These are phyloP conservation scores for Mesorhabditis sp. DNA, from an alignment of 2,888 invertebrate species.

Conservation along the genomic window DNA sequence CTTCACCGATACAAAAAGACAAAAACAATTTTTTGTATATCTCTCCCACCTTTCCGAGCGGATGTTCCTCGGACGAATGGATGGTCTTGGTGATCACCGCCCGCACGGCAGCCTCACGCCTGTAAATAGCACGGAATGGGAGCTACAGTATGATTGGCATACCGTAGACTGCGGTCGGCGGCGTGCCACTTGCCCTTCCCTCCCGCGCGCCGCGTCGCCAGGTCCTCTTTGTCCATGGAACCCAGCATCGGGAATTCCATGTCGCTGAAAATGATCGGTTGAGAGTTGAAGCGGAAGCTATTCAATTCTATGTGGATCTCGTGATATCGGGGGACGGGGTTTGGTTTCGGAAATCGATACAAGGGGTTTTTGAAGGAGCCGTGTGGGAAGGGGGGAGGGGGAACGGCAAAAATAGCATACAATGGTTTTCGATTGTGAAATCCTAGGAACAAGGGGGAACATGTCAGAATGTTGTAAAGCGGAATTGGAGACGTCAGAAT, in stretches of 20 bases:
- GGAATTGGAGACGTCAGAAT: no score
- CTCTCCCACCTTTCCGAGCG: conserved; percentile 26
- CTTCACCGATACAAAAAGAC: no score
- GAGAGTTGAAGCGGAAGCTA: no score
- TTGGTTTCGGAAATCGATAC: no score
- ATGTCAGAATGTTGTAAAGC: no score
- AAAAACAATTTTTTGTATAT: not conserved
- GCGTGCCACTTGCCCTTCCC: conserved; percentile 20
- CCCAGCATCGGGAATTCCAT: conserved; percentile 41
- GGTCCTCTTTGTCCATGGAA: conserved; percentile 33
- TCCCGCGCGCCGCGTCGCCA: conserved; percentile 33
- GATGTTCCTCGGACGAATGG: conserved; percentile 28
- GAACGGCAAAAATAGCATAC: no score
- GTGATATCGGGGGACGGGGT: no score
- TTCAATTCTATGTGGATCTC: no score
- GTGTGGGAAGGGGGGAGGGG: no score
- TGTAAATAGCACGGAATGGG: conserved; percentile 4
- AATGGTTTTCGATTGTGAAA: no score
- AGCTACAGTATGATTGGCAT: not conserved
- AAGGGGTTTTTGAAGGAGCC: no score
- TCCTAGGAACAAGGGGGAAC: no score
- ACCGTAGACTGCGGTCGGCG: conserved; percentile 10
- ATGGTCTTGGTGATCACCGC: conserved; percentile 36
- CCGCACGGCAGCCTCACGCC: conserved; percentile 20
- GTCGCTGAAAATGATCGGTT: conserved; percentile 31